These are phyloP conservation scores for Lasioglossum villosulum DNA, from an alignment of 2,888 invertebrate genomes.

Conservation along the genomic window DNA sequence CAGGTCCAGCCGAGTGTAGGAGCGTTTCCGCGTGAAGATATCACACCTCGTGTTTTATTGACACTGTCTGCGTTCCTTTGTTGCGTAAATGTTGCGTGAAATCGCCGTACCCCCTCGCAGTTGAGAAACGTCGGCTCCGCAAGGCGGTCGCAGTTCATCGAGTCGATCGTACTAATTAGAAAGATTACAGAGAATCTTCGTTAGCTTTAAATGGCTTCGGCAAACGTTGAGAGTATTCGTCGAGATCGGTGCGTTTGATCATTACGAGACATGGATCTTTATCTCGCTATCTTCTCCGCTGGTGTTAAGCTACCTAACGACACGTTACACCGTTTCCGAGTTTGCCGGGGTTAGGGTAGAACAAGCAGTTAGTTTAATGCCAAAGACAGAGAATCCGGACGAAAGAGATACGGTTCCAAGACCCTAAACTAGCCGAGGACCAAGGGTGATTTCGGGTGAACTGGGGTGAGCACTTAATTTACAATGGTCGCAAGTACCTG, in stretches of 20 bases:
- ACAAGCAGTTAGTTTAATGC: conserved; percentile 54
- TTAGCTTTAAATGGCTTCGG: background rate
- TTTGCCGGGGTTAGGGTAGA: conserved; percentile 39
- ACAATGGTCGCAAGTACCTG: conserved; percentile 74
- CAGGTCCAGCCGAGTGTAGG: background rate
- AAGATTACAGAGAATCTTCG: conserved; percentile 5
- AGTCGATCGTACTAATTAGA: conserved; percentile 21
- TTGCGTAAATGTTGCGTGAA: conserved; percentile 22
- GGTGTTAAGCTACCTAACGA: conserved; percentile 68
- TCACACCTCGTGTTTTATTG: conserved; percentile 52
- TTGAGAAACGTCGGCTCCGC: background rate
- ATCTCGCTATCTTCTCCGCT: conserved; percentile 68
- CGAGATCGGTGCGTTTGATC: conserved; percentile 75
- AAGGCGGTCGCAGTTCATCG: conserved; percentile 3
- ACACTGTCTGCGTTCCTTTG: conserved; percentile 21
- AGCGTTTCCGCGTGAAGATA: conserved; percentile 51
- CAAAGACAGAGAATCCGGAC: conserved; percentile 14
- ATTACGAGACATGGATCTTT: conserved; percentile 64
- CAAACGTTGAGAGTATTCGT: background rate
- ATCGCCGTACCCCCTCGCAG: background rate
- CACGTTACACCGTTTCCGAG: conserved; percentile 55
- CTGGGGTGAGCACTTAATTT: conserved; percentile 79
- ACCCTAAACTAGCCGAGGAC: conserved; percentile 20
- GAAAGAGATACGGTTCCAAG: conserved; percentile 45
- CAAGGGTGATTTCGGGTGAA: conserved; percentile 48